phyloP scores from a whole-genome alignment of 53 echinoderm and acorn worm species.

The Glandiceps talaboti region DNA sequence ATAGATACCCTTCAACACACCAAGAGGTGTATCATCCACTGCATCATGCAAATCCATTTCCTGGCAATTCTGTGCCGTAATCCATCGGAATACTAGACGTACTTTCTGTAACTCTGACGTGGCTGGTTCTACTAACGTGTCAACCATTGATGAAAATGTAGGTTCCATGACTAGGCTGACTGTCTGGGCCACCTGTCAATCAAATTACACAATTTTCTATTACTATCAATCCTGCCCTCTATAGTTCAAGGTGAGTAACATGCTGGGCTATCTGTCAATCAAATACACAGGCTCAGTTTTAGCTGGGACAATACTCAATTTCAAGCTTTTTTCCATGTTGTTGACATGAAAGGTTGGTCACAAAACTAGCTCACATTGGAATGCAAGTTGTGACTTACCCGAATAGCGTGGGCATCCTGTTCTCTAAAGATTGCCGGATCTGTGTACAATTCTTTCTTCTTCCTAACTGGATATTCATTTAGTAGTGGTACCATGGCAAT shows the following conservation, averaged over 20 bases:
- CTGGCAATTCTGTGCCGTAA: conserved; percentile 95
- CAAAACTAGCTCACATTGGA: too few species aligned
- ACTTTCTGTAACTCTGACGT: conserved; percentile 80
- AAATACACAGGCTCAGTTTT: too few species aligned
- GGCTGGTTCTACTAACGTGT: conserved; percentile 65
- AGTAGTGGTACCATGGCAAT: conserved; percentile 68
- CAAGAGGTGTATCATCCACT: conserved; percentile 91
- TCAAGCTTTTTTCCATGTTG: too few species aligned
- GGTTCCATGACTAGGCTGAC: conserved; percentile 90
- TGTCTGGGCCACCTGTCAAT: conserved; percentile 82
- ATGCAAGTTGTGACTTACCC: too few species aligned
- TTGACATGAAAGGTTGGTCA: too few species aligned
- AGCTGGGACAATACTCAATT: too few species aligned
- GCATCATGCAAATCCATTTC: conserved; percentile 95
- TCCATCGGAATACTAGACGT: conserved; percentile 83
- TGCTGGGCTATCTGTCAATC: too few species aligned
- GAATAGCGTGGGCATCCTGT: conserved; percentile 78
- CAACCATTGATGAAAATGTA: conserved; percentile 83
- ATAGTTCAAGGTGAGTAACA: too few species aligned
- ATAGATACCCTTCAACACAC: conserved; percentile 92
- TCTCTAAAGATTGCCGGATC: conserved; percentile 86
- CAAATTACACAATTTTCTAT: too few species aligned
- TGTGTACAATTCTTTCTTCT: conserved; percentile 74
- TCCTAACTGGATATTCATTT: conserved; percentile 86
- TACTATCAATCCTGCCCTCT: too few species aligned